Evolutionary conservation across 2,888 invertebrate genomes (phyloP).

Genomic region (Dorcus parallelipipedus): DNA sequence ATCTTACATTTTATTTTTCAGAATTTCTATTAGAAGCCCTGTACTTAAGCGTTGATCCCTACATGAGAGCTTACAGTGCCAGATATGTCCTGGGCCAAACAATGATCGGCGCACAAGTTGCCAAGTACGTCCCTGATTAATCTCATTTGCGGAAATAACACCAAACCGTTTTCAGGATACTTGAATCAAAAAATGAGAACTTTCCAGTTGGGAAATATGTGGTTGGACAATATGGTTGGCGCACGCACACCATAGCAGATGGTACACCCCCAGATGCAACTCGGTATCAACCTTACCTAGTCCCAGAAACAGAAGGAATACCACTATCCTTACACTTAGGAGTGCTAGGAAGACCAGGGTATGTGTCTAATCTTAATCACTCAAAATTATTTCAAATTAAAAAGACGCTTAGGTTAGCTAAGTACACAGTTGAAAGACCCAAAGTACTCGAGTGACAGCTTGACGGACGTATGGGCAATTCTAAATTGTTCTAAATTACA

Average conservation of each 20-base stretch:
- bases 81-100: constrained; percentile 55
- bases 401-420: background rate
- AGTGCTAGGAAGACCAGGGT: constrained; percentile 70
- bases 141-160: constrained; percentile 6
- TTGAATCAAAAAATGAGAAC: constrained; percentile 62
- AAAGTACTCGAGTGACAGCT: too few species aligned
- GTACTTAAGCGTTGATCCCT: constrained; percentile 71
- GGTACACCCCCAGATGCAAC: constrained; percentile 57
- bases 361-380: constrained; percentile 13
- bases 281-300: constrained; percentile 34
- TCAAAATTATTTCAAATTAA: background rate
- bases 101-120: constrained; percentile 70
- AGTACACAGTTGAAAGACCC: too few species aligned
- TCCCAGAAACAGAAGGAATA: constrained; percentile 59
- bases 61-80: constrained; percentile 61
- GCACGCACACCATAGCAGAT: constrained; percentile 56
- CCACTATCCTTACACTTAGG: constrained; percentile 63
- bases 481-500: background rate
- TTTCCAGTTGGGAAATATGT: constrained; percentile 65
- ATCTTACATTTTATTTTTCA: constrained; percentile 38
- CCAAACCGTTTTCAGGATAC: constrained; percentile 54
- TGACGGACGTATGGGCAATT: background rate
- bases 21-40: constrained; percentile 66
- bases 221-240: constrained; percentile 66
- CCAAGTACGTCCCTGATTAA: constrained; percentile 44